Base-by-base conservation (phyloP, 2,888 invertebrate genomes). In the Tromatobia lineatoria region DNA sequence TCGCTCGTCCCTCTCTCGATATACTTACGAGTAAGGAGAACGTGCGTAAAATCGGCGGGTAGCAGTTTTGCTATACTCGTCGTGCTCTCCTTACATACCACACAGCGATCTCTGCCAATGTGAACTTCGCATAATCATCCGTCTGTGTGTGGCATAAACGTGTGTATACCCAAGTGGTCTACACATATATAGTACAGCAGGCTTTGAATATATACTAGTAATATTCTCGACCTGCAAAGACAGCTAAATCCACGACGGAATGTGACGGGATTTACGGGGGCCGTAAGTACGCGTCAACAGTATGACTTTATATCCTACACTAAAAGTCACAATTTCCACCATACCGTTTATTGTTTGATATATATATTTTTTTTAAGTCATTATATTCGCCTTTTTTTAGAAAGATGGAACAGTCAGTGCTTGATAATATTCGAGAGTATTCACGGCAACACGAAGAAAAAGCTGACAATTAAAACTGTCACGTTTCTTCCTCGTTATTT, bases 181-280 rank as follows among this genome's bases (percentile, higher is more conserved):
- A 15, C 15, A 25, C 61, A 29, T 34, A 18, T 18, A 34, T n/a
- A 29, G 6, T 29, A 74, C 38, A 73, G 67, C 69, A 47, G 50
- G 76, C 61, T 50, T 54, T 20, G 74, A 74, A 82, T 73, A 78
- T 59, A 82, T 47, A 38, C 54, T 45, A 25, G 80, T 73, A 83
- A 83, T 67, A 73, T 61, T 80, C 73, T 47, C 54, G 54, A 64
- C 79, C 64, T 15, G 79, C 34, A 75, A 74, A 73, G 50, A 76
- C 52, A 42, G 75, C 61, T 83, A 80, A 83, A 83, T 83, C 76
- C 67, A 61, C 76, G 13, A 80, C 67, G 80, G 83, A 83, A 83
- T 80, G 83, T 76, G 61, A 61, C 61, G 34, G 59, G 66, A 80
- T 76, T 83, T 83, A 76, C 80, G 82, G 73, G 73, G 66, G 83